Conservation (phyloP, 2,888 invertebrate species). For the Piscicola geometra region DNA sequence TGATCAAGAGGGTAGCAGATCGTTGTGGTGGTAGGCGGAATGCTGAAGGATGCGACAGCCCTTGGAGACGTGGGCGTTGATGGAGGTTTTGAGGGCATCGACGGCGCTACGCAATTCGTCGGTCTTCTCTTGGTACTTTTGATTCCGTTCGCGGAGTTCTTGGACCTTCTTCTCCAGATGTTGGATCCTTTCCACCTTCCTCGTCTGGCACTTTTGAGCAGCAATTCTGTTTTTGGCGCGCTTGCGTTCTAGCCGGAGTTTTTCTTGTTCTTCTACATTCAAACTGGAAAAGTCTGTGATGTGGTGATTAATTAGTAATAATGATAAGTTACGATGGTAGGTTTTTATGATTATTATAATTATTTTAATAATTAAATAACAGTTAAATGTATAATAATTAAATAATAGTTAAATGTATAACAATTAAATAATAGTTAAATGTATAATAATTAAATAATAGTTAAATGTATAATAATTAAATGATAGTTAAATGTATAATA, state of each 20-base stretch:
- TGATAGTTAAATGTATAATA: no score
- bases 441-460: no score
- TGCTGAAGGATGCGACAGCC: constrained; percentile 74
- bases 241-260: constrained; percentile 90
- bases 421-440: no score
- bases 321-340: no score
- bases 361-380: no score
- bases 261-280: constrained; percentile 91
- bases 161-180: constrained; percentile 90
- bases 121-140: constrained; percentile 74
- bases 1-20: neutral
- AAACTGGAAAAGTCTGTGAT: constrained; percentile 53
- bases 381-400: no score
- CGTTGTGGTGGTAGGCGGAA: constrained; percentile 17
- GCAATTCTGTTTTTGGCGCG: constrained; percentile 90
- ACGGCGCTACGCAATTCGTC: constrained; percentile 84
- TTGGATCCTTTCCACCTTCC: constrained; percentile 90
- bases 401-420: no score
- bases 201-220: constrained; percentile 89
- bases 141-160: constrained; percentile 80
- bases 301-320: neutral
- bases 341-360: no score
- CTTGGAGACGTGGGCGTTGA: constrained; percentile 83
- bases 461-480: no score
- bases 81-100: constrained; percentile 81